Conservation (phyloP, 2,888 invertebrate genomes). For the Ophion slaviceki region DNA sequence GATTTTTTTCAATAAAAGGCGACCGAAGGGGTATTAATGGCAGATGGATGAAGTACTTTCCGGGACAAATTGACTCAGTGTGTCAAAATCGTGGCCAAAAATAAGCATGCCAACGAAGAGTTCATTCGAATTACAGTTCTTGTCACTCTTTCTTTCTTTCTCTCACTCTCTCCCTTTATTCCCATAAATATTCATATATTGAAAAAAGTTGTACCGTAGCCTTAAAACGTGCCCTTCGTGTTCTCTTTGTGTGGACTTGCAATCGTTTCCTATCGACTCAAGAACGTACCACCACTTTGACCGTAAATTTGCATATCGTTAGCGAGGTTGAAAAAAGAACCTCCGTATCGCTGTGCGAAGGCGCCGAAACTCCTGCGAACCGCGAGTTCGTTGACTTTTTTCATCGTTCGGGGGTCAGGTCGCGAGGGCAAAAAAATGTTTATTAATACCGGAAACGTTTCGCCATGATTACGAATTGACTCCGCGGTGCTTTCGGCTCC, state of each 20-base stretch:
- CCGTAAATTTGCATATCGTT: background rate
- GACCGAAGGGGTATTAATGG: too few species aligned
- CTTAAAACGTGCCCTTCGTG: background rate
- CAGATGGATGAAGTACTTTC: too few species aligned
- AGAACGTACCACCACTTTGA: background rate
- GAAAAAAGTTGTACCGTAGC: background rate
- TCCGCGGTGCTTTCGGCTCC: background rate
- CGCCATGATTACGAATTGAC: conserved; percentile 30
- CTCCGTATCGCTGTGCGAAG: background rate
- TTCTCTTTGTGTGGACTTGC: background rate
- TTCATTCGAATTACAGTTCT: background rate
- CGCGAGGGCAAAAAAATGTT: conserved; percentile 68
- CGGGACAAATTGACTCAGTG: too few species aligned
- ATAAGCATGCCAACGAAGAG: too few species aligned
- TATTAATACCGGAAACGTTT: conserved; percentile 68
- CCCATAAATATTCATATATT: background rate
- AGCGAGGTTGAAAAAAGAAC: background rate
- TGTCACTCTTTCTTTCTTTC: background rate
- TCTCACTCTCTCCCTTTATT: background rate
- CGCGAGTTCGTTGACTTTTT: conserved; percentile 35
- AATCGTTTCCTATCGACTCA: background rate
- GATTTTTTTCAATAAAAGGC: too few species aligned
- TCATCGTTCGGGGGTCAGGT: conserved; percentile 18
- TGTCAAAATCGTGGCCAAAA: too few species aligned
- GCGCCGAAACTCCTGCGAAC: background rate